A percentile compares a stretch with the other conserved stretches of the same genome.
phyloP scores from a whole-genome alignment of 2,797 vertebrate genomes.

The Monodelphis domestica region DNA sequence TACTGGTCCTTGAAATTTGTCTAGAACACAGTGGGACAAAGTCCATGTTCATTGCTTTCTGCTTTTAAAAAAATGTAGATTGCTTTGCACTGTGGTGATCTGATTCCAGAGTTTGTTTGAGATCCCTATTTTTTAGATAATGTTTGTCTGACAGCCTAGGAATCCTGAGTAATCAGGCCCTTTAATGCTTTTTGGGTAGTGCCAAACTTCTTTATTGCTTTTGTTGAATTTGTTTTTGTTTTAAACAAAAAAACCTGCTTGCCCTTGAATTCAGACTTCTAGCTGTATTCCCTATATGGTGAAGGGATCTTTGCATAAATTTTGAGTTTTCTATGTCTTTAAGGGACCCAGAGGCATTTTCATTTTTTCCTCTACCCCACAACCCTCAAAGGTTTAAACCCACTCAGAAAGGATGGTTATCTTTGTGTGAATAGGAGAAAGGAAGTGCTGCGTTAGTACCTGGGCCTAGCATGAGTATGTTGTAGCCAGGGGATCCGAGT shows the following conservation, averaged over 20 bases:
- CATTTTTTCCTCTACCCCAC: too few relatives aligned
- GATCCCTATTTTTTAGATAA: too few relatives aligned
- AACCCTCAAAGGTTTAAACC: background rate
- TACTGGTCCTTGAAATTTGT: too few relatives aligned
- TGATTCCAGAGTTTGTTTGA: too few relatives aligned
- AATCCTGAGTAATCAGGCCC: too few relatives aligned
- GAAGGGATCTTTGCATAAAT: background rate
- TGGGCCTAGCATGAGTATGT: background rate
- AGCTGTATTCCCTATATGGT: background rate
- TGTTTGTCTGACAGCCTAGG: too few relatives aligned
- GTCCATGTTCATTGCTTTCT: too few relatives aligned
- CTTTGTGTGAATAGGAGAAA: background rate
- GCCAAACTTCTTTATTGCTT: too few relatives aligned
- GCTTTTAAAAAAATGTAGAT: too few relatives aligned
- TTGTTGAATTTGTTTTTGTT: background rate
- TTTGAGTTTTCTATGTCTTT: background rate
- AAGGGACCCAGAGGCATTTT: background rate
- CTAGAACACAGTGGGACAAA: too few relatives aligned
- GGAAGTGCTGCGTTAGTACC: background rate
- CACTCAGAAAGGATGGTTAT: background rate
- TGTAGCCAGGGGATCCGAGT: background rate
- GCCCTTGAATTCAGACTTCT: background rate
- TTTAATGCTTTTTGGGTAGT: too few relatives aligned
- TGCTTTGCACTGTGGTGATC: too few relatives aligned
- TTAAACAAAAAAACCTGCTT: background rate